These are phyloP conservation scores for Phocides pigmalion DNA, from an alignment of 1,140 invertebrate species.

Conservation along the genomic window DNA sequence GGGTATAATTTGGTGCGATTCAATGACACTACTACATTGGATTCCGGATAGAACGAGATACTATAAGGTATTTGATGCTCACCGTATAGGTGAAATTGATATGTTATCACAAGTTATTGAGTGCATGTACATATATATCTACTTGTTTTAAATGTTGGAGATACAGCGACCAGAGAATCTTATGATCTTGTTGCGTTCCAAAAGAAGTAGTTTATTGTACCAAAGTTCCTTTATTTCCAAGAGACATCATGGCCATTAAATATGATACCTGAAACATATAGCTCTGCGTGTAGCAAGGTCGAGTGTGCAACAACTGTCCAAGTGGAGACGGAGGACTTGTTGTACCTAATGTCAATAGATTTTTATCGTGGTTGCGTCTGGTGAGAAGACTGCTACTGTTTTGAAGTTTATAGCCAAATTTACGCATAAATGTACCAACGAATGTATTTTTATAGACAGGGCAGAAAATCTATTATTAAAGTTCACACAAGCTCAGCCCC, in stretches of 20 bases:
- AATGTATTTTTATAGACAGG: too few species aligned
- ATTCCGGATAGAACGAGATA: conserved; percentile 15
- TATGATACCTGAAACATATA: not conserved
- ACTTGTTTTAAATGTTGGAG: conserved; percentile 24
- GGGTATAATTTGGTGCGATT: conserved; percentile 34
- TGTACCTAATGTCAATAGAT: conserved; percentile 28
- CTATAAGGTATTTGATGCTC: conserved; percentile 25
- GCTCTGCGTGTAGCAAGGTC: not conserved
- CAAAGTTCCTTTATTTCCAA: conserved; percentile 10
- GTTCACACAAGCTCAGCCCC: not conserved
- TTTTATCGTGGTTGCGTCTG: conserved; percentile 36
- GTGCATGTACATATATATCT: conserved; percentile 31
- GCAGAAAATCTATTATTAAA: not conserved
- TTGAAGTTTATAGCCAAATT: conserved; percentile 30
- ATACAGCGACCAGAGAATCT: conserved; percentile 19
- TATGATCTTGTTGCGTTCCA: conserved; percentile 1
- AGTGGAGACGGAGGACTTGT: not conserved
- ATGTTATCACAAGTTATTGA: conserved; percentile 3
- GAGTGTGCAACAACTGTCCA: not conserved
- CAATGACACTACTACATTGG: conserved; percentile 33
- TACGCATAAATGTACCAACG: not conserved
- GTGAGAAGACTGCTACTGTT: conserved; percentile 15
- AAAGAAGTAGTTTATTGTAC: conserved; percentile 25
- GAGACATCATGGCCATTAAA: conserved; percentile 3
- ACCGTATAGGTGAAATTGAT: conserved; percentile 34